Conservation (phyloP, 2,797 vertebrate genomes). For the Notoglanidium macrostoma region DNA sequence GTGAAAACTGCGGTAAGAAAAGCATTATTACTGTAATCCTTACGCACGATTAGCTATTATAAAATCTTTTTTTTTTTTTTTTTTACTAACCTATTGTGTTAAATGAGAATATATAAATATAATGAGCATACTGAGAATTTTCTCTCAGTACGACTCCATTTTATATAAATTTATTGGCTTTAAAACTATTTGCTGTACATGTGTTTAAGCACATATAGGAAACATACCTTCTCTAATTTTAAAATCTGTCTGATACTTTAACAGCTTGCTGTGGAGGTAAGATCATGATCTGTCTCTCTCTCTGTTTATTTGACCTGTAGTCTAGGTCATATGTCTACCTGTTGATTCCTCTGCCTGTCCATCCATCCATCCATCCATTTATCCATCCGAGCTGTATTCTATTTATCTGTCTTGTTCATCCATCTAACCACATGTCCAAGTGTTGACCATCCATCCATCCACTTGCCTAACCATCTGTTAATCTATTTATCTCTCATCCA, state of each 20-base stretch:
- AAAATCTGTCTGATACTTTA: not conserved
- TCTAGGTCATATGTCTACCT: not conserved
- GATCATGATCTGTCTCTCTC: not conserved
- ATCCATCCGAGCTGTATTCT: not conserved
- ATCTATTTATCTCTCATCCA: not conserved
- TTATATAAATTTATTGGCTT: not conserved
- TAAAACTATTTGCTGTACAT: not conserved
- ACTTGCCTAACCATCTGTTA: not conserved
- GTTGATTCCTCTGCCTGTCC: not conserved
- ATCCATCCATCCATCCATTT: not conserved
- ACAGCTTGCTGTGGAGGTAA: constrained; percentile 56
- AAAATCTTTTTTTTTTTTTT: not conserved
- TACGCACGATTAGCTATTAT: not conserved
- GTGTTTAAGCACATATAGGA: not conserved
- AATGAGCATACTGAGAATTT: not conserved
- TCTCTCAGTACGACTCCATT: not conserved
- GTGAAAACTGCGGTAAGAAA: constrained; percentile 83
- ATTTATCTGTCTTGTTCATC: not conserved
- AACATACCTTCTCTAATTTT: not conserved
- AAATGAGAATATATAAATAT: not conserved
- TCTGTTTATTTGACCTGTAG: not conserved
- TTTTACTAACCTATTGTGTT: not conserved
- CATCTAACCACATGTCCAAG: not conserved
- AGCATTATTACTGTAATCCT: not conserved
- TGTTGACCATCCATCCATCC: not conserved